phyloP scores from a whole-genome alignment of 2,888 invertebrate species.

The Liodrosophila aerea region DNA sequence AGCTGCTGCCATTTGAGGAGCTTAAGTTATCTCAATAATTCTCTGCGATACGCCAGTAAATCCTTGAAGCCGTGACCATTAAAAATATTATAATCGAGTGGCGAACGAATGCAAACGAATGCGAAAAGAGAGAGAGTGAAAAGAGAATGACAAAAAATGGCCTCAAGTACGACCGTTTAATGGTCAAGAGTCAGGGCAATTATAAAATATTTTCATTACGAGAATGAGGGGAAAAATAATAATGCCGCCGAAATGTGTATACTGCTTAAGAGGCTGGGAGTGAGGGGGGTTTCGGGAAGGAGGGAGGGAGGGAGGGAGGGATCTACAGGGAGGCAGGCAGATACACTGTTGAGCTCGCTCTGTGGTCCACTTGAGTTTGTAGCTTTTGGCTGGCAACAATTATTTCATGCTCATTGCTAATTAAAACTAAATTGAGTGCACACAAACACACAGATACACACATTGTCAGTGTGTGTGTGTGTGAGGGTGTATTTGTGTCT shows the following conservation, averaged over 20 bases:
- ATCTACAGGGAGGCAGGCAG: background rate
- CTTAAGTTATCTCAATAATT: conserved; percentile 23
- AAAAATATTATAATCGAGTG: conserved; percentile 49
- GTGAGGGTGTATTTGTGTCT: conserved; percentile 12
- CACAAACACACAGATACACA: conserved; percentile 32
- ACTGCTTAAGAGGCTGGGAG: conserved; percentile 5
- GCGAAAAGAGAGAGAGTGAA: conserved; percentile 5
- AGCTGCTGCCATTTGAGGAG: background rate
- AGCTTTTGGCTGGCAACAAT: conserved; percentile 67
- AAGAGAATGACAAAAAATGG: conserved; percentile 19
- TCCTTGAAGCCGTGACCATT: conserved; percentile 31
- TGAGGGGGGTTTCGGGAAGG: conserved; percentile 7
- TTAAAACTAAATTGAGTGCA: conserved; percentile 76
- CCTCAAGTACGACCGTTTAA: conserved; percentile 44
- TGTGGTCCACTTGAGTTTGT: conserved; percentile 66
- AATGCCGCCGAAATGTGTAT: conserved; percentile 65
- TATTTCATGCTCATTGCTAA: conserved; percentile 75
- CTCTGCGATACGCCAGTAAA: conserved; percentile 11
- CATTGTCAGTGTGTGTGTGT: background rate
- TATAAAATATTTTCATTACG: conserved; percentile 68
- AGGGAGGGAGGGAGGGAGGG: background rate
- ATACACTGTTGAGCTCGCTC: conserved; percentile 13
- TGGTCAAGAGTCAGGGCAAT: conserved; percentile 49
- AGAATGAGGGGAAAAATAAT: conserved; percentile 59
- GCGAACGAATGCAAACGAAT: conserved; percentile 23